Evolutionary conservation across 2,113 vertebrate genomes (phyloP), one percentile per base, ranked within the genome.

Genomic region (Nyctibius bracteatus): DNA sequence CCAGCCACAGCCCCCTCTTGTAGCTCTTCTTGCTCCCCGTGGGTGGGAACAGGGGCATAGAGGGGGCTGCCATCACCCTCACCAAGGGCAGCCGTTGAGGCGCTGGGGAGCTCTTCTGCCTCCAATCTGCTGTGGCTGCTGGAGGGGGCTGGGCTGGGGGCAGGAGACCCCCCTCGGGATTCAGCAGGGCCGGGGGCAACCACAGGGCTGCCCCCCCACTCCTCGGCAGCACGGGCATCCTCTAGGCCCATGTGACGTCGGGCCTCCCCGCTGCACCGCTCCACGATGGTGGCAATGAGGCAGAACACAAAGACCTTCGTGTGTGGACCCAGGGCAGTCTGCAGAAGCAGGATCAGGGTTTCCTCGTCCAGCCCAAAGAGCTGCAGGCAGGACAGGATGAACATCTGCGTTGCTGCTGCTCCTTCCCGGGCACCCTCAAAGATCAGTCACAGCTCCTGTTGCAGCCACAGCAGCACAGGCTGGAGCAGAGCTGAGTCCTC

Each of bases 181-280:
- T 20, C 20, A 49, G 43, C 0, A 3, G 10, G 39, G 10, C 22
- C 2, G 1, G 16, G 21, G 12, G 10, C 47, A 74, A n/a, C 49
- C 2, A 2, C 9, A 5, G n/a, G 49, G 18, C 49, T 55, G 17
- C 28, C 41, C 23, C 63, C n/a, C 59, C 1, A 1, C 41, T 14
- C 71, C 19, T 27, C 4, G 2, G 23, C 21, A 49, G 5, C 61
- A 49, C 0, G 9, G 30, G 6, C 3, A 0, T 63, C 25, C 39
- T 6, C 10, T 10, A 54, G 21, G 68, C 8, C 47, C 47, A 21
- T 4, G 2, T 2, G 8, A 5, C 0, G 4, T 9, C 1, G 6
- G n/a, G 43, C 23, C 28, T 31, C 61, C 22, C 2, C 1, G 4
- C n/a, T 1, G 9, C 23, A 86, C 23, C 5, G 10, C 14, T 2